These are phyloP conservation scores for Pycnomerus fuliginosus DNA, from an alignment of 2,888 invertebrate species.

Conservation along the genomic window DNA sequence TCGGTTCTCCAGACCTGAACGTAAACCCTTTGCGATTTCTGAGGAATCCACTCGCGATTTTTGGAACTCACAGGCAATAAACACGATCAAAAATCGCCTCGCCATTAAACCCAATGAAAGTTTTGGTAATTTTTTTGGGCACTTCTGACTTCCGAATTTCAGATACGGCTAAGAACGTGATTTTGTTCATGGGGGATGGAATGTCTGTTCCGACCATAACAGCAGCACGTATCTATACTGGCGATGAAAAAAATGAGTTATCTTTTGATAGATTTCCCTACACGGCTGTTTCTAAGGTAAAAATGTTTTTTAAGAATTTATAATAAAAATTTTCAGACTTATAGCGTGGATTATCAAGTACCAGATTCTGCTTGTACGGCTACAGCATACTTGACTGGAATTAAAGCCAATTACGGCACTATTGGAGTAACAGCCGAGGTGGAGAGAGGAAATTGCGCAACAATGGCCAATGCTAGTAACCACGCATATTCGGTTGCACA, in stretches of 20 bases:
- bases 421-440: slow-evolving; percentile 71
- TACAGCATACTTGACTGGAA: slow-evolving; percentile 76
- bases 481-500: slow-evolving; percentile 66
- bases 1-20: too few relatives aligned
- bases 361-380: slow-evolving; percentile 80
- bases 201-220: slow-evolving; percentile 82
- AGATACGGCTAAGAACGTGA: slow-evolving; percentile 68
- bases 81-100: too few relatives aligned
- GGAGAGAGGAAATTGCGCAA: slow-evolving; percentile 60
- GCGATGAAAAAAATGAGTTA: slow-evolving; percentile 71
- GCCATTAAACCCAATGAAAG: too few relatives aligned
- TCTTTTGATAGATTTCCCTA: slow-evolving; percentile 76
- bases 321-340: slow-evolving; percentile 58
- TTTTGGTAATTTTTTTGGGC: too few relatives aligned
- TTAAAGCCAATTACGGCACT: slow-evolving; percentile 73
- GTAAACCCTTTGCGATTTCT: too few relatives aligned
- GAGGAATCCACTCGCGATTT: too few relatives aligned
- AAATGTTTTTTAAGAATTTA: not conserved
- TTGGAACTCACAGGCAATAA: too few relatives aligned
- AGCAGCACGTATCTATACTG: slow-evolving; percentile 72
- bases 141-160: too few relatives aligned
- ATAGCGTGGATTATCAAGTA: slow-evolving; percentile 70
- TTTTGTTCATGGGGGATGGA: slow-evolving; percentile 83
- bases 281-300: slow-evolving; percentile 73
- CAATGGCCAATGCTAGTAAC: slow-evolving; percentile 55